Base-by-base conservation (phyloP, 2,797 vertebrate species). In the Phalloptychus januarius region DNA sequence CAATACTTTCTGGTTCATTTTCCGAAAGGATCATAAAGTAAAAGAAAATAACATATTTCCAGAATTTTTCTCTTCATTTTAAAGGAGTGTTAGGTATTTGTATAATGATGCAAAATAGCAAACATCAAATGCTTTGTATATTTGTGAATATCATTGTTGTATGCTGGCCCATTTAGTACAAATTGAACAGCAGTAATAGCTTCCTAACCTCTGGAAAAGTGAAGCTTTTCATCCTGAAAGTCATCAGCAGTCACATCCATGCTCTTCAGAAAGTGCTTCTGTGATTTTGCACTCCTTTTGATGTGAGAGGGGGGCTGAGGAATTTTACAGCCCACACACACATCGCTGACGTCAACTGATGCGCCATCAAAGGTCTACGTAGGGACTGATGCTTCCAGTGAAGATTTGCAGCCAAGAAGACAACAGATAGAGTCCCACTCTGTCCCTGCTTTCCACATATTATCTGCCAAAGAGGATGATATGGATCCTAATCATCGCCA, bases 271-370 rank as follows among this genome's bases (percentile, higher is more conserved):
- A 80, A 81, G 71, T 77, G 75, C n/a, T 69, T 40, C 69, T 75
- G 45, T 42, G 36, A 50, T 79, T 76, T 87, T 71, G 18, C 28
- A 10, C 69, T 75, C 46, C 48, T 52, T 81, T 69, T 84, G 56
- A 87, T 76, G 80, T 74, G 20, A 81, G 79, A 77, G 44, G 78
- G 77, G 79, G 72, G 73, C 71, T 72, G 20, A 76, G 82, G n/a
- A 87, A 70, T 61, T 84, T 90, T 83, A 50, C 82, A 81, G 78
- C 90, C 87, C 90, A 90, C 85, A 61, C 71, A 38, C 77, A 13
- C 76, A 70, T 36, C 38, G 82, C 89, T 93, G 92, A 94, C 86
- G 85, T 92, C 89, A 89, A 67, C 74, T 56, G 63, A 78, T 36
- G 75, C 15, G 18, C 74, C 84, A 84, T 88, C 79, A 58, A 83